Evolutionary conservation across 2,888 invertebrate genomes (phyloP).

Genomic region (Thymelicus acteon): DNA sequence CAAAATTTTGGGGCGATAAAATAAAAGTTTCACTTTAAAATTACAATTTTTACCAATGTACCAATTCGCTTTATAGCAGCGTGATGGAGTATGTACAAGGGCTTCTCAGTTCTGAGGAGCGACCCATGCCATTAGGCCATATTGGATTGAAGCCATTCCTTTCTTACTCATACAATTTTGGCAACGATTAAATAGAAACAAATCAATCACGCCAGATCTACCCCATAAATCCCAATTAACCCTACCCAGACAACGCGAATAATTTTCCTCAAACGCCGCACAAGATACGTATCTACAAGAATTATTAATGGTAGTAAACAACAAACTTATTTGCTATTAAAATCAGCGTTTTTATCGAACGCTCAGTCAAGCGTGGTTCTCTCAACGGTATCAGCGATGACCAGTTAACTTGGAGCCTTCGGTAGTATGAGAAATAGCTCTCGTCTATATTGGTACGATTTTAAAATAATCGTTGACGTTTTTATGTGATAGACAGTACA

Average conservation of each 20-base stretch:
- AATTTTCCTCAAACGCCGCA: conserved; percentile 24
- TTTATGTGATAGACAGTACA: conserved; percentile 9
- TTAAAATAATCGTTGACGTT: conserved; percentile 26
- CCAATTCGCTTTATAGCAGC: too few relatives aligned
- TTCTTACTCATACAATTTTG: neutral
- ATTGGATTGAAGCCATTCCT: too few relatives aligned
- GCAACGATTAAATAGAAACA: neutral
- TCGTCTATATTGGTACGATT: conserved; percentile 24
- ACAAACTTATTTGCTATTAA: conserved; percentile 52
- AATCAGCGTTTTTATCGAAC: conserved; percentile 49
- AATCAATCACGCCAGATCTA: neutral
- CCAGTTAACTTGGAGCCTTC: conserved; percentile 48
- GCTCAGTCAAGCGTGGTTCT: conserved; percentile 60
- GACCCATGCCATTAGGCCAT: too few relatives aligned
- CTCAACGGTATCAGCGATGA: conserved; percentile 49
- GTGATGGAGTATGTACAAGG: too few relatives aligned
- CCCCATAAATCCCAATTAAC: conserved; percentile 31
- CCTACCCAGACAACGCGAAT: conserved; percentile 18
- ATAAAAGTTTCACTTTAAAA: too few relatives aligned
- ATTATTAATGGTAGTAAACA: conserved; percentile 52
- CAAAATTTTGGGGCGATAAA: too few relatives aligned
- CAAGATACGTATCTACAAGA: conserved; percentile 42
- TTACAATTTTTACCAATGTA: too few relatives aligned
- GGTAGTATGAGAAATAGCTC: neutral
- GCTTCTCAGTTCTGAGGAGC: too few relatives aligned